Conservation (phyloP, 2,888 invertebrate genomes). For the Cinara cedri region DNA sequence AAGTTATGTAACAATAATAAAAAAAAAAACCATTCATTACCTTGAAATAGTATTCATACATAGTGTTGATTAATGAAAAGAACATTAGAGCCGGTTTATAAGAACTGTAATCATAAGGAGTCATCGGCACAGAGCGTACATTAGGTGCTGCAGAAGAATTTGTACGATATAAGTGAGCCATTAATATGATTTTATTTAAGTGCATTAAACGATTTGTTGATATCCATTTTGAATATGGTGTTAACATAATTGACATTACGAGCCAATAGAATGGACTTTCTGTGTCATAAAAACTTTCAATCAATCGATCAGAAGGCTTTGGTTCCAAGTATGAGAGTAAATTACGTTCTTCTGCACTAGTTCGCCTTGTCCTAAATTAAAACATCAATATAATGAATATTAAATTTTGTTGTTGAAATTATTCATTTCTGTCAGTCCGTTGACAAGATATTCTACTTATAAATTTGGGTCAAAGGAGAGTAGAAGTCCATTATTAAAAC, state of each 20-base stretch:
- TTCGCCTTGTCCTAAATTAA: slow-evolving; percentile 72
- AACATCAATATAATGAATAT: slow-evolving; percentile 9
- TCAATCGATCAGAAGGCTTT: slow-evolving; percentile 69
- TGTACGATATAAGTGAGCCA: slow-evolving; percentile 77
- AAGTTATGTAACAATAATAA: background rate
- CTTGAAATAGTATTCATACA: slow-evolving; percentile 87
- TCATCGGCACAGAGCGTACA: slow-evolving; percentile 64
- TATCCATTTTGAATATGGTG: slow-evolving; percentile 78
- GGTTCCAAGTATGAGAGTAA: slow-evolving; percentile 76
- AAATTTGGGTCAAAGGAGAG: too few relatives aligned
- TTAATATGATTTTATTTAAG: slow-evolving; percentile 76
- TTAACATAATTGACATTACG: slow-evolving; percentile 79
- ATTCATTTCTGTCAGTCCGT: too few relatives aligned
- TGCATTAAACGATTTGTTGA: slow-evolving; percentile 72
- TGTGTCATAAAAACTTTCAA: slow-evolving; percentile 86
- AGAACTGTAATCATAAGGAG: slow-evolving; percentile 73
- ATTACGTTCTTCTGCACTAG: slow-evolving; percentile 78
- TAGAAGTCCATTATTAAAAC: too few relatives aligned
- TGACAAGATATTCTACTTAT: too few relatives aligned
- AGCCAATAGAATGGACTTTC: slow-evolving; percentile 92
- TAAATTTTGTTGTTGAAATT: background rate
- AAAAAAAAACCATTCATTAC: slow-evolving; percentile 64
- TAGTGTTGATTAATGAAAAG: slow-evolving; percentile 82
- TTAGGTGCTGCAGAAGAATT: slow-evolving; percentile 64
- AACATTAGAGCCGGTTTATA: slow-evolving; percentile 84